These are phyloP conservation scores for Drosophila erecta DNA, from an alignment of 1,140 invertebrate species.

Conservation along the genomic window DNA sequence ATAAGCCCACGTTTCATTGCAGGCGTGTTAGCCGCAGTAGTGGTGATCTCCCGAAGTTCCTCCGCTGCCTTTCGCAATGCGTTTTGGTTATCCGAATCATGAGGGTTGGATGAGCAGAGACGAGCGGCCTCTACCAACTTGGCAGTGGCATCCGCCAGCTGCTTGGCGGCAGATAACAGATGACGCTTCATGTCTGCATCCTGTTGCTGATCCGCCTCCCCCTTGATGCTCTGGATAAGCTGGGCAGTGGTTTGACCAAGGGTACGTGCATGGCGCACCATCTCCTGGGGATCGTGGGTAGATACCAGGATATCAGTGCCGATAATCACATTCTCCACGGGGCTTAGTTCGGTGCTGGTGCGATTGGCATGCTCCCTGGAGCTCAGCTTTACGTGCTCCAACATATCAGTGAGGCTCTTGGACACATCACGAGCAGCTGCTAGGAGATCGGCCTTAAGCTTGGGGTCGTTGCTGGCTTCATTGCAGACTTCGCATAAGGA, in stretches of 20 bases:
- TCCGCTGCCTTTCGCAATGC: conserved; percentile 95
- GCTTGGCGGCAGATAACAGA: conserved; percentile 95
- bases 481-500: conserved; percentile 95
- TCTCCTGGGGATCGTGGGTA: conserved; percentile 94
- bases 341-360: conserved; percentile 89
- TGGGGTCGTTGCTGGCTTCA: conserved; percentile 87
- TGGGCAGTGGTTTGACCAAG: conserved; percentile 96
- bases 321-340: conserved; percentile 95
- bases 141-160: conserved; percentile 97
- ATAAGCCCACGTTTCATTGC: conserved; percentile 92
- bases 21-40: conserved; percentile 90
- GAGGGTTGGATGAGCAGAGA: conserved; percentile 93
- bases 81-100: conserved; percentile 93
- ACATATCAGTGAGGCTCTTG: conserved; percentile 94
- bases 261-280: conserved; percentile 97
- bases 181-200: conserved; percentile 95
- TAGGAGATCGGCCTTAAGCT: conserved; percentile 91
- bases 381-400: conserved; percentile 93
- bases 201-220: conserved; percentile 94
- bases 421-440: conserved; percentile 95
- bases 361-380: conserved; percentile 86
- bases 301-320: conserved; percentile 96
- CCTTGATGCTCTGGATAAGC: conserved; percentile 96
- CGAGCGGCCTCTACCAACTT: conserved; percentile 98
- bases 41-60: conserved; percentile 95